These are phyloP conservation scores for Caenorhabditis drosophilae DNA, from an alignment of 2,888 invertebrate genomes.

Conservation along the genomic window DNA sequence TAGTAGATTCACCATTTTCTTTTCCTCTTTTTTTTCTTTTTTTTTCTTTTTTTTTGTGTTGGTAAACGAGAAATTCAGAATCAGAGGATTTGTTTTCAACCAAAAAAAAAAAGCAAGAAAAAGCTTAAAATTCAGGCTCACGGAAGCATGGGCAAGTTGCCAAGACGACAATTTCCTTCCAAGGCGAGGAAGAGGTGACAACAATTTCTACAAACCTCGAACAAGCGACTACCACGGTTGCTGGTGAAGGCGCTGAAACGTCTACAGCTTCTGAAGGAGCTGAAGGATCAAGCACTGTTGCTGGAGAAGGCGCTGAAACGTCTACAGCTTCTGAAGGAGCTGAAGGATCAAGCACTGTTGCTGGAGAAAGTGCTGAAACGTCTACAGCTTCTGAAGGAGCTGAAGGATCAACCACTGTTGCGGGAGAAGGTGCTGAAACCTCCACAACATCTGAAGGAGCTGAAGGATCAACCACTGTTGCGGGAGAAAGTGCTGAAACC, in stretches of 20 bases:
- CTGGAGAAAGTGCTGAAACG: conserved; percentile 1
- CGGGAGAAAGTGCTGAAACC: conserved; percentile 12
- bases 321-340: conserved; percentile 2
- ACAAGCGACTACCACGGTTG: no score
- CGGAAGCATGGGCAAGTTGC: conserved; percentile 15
- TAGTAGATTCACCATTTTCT: conserved; percentile 22
- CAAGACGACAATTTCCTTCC: conserved; percentile 27
- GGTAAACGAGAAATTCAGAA: not conserved
- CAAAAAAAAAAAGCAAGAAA: not conserved
- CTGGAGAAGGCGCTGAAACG: conserved; percentile 2
- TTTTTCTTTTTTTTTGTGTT: not conserved
- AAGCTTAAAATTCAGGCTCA: conserved; percentile 12
- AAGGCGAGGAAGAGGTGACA: conserved; percentile 28
- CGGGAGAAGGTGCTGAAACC: not conserved
- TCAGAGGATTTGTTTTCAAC: no score
- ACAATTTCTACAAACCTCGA: no score
- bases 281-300: no score
- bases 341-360: conserved; percentile 2
- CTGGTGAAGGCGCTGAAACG: conserved; percentile 2
- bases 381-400: conserved; percentile 5
- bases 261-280: conserved; percentile 1
- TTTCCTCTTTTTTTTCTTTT: not conserved
- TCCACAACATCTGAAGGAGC: conserved; percentile 10
- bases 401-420: conserved; percentile 9
- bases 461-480: conserved; percentile 4